Percentiles rank a stretch among this genome's conserved stretches.
Evolutionary conservation across 1,140 invertebrate species (phyloP).

Genomic region (Pachyrhynchus sulphureomaculatus): DNA sequence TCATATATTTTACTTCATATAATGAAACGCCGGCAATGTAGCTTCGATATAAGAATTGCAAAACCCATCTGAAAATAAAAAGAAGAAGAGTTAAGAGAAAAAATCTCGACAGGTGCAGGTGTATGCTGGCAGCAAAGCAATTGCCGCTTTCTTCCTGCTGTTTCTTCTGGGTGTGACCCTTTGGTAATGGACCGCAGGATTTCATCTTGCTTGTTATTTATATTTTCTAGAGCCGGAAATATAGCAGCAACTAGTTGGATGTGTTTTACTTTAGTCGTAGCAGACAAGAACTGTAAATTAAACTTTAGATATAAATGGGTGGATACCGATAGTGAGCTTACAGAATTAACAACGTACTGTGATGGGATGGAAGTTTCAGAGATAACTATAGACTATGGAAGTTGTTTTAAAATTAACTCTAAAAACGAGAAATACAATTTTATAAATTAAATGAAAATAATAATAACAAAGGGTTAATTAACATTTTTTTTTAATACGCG

Average conservation of each 20-base stretch:
- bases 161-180: conserved; percentile 33
- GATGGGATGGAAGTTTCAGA: no score
- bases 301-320: conserved; percentile 9
- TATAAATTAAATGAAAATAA: no score
- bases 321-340: neutral
- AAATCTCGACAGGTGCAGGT: conserved; percentile 29
- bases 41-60: conserved; percentile 2
- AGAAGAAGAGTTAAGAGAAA: conserved; percentile 8
- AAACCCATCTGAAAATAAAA: neutral
- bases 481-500: no score
- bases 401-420: no score
- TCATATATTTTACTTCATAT: neutral
- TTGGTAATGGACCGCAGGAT: conserved; percentile 28
- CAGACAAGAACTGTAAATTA: conserved; percentile 1
- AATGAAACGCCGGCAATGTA: neutral
- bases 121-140: conserved; percentile 27
- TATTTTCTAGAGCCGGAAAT: conserved; percentile 27
- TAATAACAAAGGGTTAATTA: no score
- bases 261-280: conserved; percentile 13
- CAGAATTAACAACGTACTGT: no score
- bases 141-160: conserved; percentile 20
- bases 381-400: no score
- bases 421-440: no score
- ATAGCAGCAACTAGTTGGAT: conserved; percentile 13
- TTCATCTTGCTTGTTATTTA: conserved; percentile 33